These are phyloP conservation scores for Venusia cambrica DNA, from an alignment of 2,888 invertebrate genomes.

Conservation along the genomic window DNA sequence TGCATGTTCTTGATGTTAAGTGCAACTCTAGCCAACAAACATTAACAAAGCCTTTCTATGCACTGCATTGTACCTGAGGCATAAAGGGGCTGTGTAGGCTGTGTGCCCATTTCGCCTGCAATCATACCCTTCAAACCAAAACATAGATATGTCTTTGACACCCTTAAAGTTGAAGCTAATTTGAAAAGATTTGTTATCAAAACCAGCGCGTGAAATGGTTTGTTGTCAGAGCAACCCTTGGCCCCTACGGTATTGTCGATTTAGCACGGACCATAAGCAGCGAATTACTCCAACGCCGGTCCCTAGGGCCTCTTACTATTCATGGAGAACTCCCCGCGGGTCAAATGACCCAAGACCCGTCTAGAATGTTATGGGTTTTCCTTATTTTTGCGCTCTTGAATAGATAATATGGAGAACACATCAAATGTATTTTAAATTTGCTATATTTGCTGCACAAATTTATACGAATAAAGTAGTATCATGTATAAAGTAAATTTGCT, in stretches of 20 bases:
- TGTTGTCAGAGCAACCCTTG: conserved; percentile 39
- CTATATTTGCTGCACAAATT: conserved; percentile 1
- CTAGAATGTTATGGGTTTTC: conserved; percentile 50
- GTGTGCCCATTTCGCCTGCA: too few relatives aligned
- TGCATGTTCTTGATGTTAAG: too few relatives aligned
- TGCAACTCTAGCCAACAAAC: too few relatives aligned
- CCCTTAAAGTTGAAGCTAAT: conserved; percentile 47
- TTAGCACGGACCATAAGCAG: conserved; percentile 78
- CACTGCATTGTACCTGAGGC: too few relatives aligned
- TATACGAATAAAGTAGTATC: not conserved
- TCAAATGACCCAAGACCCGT: conserved; percentile 48
- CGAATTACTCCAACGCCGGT: conserved; percentile 44
- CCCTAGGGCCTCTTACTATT: conserved; percentile 64
- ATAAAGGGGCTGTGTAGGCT: too few relatives aligned
- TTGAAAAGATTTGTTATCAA: conserved; percentile 54
- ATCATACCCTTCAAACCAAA: too few relatives aligned
- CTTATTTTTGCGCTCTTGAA: conserved; percentile 30
- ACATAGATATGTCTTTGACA: too few relatives aligned
- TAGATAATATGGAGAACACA: conserved; percentile 29
- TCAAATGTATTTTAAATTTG: conserved; percentile 6
- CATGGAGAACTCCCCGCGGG: conserved; percentile 59
- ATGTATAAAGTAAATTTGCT: too few relatives aligned
- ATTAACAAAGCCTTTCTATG: too few relatives aligned
- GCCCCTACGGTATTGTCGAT: conserved; percentile 72
- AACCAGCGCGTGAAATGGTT: conserved; percentile 62